phyloP scores from a whole-genome alignment of 2,888 invertebrate genomes.

The Drosophila vallismaia region DNA sequence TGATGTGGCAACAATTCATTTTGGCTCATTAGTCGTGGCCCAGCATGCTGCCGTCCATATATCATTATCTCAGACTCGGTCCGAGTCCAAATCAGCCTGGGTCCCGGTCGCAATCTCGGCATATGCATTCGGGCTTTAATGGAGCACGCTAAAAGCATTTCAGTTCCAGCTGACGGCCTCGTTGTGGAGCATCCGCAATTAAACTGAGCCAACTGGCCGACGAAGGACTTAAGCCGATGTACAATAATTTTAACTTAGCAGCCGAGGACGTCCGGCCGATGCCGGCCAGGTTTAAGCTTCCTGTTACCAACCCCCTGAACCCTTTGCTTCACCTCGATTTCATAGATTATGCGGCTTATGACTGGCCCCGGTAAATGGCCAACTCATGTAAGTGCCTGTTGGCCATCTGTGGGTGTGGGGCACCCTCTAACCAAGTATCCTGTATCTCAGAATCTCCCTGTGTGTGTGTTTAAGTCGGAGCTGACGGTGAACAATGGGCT shows the following conservation, averaged over 20 bases:
- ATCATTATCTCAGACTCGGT: slow-evolving; percentile 57
- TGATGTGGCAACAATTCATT: slow-evolving; percentile 77
- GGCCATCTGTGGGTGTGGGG: slow-evolving; percentile 11
- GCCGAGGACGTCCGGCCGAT: slow-evolving; percentile 26
- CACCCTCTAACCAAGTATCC: too few species aligned
- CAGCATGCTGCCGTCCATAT: slow-evolving; percentile 68
- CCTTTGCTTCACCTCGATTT: slow-evolving; percentile 36
- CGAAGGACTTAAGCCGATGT: slow-evolving; percentile 47
- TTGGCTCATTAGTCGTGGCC: slow-evolving; percentile 70
- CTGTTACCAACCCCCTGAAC: neutral
- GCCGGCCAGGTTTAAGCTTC: slow-evolving; percentile 30
- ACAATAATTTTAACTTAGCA: slow-evolving; percentile 59
- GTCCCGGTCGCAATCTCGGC: slow-evolving; percentile 31
- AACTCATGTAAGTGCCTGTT: slow-evolving; percentile 42
- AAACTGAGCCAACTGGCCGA: slow-evolving; percentile 29
- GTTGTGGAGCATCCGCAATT: slow-evolving; percentile 19
- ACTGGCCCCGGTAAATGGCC: slow-evolving; percentile 49
- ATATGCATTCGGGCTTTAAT: slow-evolving; percentile 54
- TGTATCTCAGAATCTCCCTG: neutral
- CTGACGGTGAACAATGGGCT: slow-evolving; percentile 26
- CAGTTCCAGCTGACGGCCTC: slow-evolving; percentile 11
- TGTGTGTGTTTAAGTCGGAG: slow-evolving; percentile 1
- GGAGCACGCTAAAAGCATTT: slow-evolving; percentile 47
- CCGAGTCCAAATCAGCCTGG: neutral
- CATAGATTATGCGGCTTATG: slow-evolving; percentile 55